Percentiles rank a stretch among this genome's conserved stretches.
Conservation (phyloP, 64 coral and sea anemone genomes). For the Pocillopora verrucosa region DNA sequence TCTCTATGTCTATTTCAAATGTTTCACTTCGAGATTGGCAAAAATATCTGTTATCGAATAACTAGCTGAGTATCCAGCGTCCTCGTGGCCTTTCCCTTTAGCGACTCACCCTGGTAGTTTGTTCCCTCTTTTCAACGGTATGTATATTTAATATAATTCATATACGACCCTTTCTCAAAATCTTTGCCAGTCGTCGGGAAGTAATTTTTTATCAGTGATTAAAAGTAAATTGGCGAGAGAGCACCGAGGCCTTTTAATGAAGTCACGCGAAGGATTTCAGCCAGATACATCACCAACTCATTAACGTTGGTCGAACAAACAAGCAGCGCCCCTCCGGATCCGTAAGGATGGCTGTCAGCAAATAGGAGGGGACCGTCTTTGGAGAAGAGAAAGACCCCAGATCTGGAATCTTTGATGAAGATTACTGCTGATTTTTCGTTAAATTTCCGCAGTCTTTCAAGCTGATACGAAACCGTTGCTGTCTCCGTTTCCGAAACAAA, state of each 20-base stretch:
- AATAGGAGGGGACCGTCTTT: constrained; percentile 55
- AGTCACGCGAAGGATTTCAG: not conserved
- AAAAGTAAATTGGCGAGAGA: constrained; percentile 45
- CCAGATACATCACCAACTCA: not conserved
- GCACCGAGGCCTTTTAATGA: constrained; percentile 51
- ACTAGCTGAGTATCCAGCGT: too few species aligned
- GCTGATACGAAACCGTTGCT: constrained; percentile 47
- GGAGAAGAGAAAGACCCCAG: constrained; percentile 60
- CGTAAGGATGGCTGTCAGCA: constrained; percentile 61
- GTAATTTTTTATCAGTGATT: not conserved
- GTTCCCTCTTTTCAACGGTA: too few species aligned
- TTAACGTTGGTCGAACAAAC: constrained; percentile 15
- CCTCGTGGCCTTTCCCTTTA: too few species aligned
- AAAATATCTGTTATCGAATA: too few species aligned
- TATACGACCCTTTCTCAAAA: too few species aligned
- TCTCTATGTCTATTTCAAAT: too few species aligned
- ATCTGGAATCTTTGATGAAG: constrained; percentile 64
- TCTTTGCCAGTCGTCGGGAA: too few species aligned
- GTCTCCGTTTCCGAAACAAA: constrained; percentile 61
- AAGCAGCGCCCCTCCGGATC: constrained; percentile 64
- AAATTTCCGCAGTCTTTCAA: constrained; percentile 18
- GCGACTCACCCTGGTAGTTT: too few species aligned
- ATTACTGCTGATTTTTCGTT: constrained; percentile 36
- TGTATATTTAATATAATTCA: too few species aligned
- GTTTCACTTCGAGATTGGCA: too few species aligned